Conservation (phyloP, 1,140 invertebrate species). For the Saccostrea echinata region DNA sequence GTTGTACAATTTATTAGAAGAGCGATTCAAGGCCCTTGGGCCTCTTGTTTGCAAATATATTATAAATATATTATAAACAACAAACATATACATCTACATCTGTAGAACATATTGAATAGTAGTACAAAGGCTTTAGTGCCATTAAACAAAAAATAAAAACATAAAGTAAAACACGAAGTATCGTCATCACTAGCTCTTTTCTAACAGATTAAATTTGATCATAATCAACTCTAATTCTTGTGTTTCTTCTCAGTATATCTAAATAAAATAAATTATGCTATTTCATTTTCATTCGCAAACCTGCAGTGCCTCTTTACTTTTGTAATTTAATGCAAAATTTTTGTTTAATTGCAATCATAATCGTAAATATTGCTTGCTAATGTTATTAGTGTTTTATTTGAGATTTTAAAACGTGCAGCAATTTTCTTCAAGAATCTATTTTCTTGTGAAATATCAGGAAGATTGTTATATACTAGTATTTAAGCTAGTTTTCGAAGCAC, state of each 20-base stretch:
- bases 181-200: too few species aligned
- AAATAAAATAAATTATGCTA: neutral
- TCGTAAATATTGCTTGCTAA: neutral
- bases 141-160: too few species aligned
- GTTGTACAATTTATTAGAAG: too few species aligned
- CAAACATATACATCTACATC: too few species aligned
- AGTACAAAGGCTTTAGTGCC: too few species aligned
- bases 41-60: too few species aligned
- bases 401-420: slow-evolving; percentile 14
- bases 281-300: neutral
- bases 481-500: slow-evolving; percentile 11
- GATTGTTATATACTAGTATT: neutral
- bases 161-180: too few species aligned
- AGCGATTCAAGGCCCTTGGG: too few species aligned
- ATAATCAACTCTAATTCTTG: neutral
- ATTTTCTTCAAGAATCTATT: neutral
- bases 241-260: neutral
- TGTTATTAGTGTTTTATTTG: neutral
- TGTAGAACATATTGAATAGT: too few species aligned
- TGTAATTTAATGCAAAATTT: neutral
- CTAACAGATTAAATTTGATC: neutral
- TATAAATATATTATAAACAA: too few species aligned
- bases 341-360: neutral
- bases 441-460: neutral
- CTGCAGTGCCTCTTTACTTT: neutral